Conservation (phyloP, 2,888 invertebrate species). For the Chaetogeoica ovagalla region DNA sequence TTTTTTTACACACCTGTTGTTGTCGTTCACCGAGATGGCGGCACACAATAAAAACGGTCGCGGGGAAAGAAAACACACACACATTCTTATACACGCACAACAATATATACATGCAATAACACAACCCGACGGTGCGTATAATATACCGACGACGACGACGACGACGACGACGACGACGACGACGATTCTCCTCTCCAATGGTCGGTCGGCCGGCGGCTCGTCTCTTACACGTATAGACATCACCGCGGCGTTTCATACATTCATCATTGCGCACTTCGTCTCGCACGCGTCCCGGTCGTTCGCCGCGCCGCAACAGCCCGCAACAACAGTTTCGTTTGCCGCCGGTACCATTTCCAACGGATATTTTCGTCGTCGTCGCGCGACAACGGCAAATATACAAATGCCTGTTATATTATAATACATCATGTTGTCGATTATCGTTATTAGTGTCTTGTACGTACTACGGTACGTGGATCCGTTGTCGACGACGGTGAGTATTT, state of each 20-base stretch:
- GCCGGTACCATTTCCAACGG: no score
- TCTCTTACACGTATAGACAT: neutral
- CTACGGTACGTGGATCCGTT: neutral
- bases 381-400: neutral
- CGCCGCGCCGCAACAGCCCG: no score
- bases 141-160: neutral
- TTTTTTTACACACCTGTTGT: slow-evolving; percentile 7
- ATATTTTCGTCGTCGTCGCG: neutral
- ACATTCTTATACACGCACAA: neutral
- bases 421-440: neutral
- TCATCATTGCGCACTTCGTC: neutral
- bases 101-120: no score
- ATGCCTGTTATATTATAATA: neutral
- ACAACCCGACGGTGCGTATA: neutral
- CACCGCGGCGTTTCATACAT: neutral
- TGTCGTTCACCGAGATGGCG: slow-evolving; percentile 18
- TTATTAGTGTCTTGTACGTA: neutral
- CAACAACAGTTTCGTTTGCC: no score
- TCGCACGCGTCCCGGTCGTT: no score
- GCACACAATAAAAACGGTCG: neutral
- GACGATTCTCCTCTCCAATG: neutral
- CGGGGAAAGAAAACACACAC: neutral
- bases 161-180: neutral
- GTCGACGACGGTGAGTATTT: slow-evolving; percentile 13
- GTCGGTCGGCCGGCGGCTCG: neutral